Evolutionary conservation across 2,888 invertebrate species (phyloP).

Genomic region (Hypercompe scribonia): DNA sequence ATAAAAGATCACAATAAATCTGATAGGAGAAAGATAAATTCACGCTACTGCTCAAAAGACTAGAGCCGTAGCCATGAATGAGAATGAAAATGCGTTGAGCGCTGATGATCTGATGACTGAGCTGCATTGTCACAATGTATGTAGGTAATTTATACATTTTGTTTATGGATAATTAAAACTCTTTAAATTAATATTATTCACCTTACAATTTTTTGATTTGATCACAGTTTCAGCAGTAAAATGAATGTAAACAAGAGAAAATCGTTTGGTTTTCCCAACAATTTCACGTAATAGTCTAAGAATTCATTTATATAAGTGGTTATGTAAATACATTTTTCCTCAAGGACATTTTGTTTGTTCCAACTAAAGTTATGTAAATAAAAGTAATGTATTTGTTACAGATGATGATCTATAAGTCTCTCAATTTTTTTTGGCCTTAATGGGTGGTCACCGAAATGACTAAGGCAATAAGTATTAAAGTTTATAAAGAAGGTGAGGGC

Average conservation of each 20-base stretch:
- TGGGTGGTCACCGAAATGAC: too few species aligned
- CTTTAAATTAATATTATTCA: background rate
- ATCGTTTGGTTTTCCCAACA: conserved; percentile 14
- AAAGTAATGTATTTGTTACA: conserved; percentile 4
- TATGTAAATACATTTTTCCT: conserved; percentile 42
- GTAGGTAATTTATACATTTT: too few species aligned
- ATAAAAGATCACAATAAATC: too few species aligned
- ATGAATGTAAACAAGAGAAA: conserved; percentile 21
- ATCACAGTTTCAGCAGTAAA: conserved; percentile 13
- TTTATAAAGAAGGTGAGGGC: too few species aligned
- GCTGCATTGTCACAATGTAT: too few species aligned
- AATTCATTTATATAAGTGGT: conserved; percentile 38
- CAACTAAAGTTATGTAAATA: conserved; percentile 13
- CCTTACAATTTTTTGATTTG: background rate
- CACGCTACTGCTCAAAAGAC: too few species aligned
- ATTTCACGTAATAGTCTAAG: conserved; percentile 21
- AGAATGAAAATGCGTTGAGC: too few species aligned
- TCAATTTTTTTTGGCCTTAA: background rate
- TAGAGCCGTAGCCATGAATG: too few species aligned
- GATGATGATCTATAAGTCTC: conserved; percentile 10
- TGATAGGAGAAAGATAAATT: too few species aligned
- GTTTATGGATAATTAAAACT: background rate
- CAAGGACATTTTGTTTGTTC: conserved; percentile 14
- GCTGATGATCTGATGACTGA: background rate
- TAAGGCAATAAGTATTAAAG: too few species aligned